Evolutionary conservation across 2,888 invertebrate species (phyloP).

Genomic region (Heteropelma amictum): DNA sequence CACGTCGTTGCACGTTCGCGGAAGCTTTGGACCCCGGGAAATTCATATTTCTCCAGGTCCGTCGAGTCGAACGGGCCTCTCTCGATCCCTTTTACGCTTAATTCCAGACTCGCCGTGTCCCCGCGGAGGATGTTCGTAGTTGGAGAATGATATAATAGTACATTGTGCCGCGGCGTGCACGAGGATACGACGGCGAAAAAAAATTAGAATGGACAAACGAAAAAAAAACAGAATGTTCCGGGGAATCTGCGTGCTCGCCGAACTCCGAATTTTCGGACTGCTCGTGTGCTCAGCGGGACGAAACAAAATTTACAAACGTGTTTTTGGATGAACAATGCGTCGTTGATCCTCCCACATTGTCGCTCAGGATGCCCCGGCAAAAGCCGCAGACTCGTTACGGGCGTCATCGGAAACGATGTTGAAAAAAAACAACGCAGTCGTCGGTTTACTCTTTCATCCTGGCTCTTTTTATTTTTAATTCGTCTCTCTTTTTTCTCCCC

Average conservation of each 20-base stretch:
- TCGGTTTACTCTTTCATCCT: conserved; percentile 15
- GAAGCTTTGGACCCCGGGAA: conserved; percentile 36
- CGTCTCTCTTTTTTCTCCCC: neutral
- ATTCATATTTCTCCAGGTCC: conserved; percentile 59
- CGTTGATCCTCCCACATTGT: conserved; percentile 55
- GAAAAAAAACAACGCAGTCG: conserved; percentile 10
- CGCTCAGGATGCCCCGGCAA: neutral
- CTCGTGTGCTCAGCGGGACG: conserved; percentile 10
- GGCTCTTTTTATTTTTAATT: conserved; percentile 9
- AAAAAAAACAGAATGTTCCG: no score
- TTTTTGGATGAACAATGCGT: conserved; percentile 49
- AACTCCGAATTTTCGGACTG: conserved; percentile 18
- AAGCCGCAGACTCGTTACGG: conserved; percentile 38
- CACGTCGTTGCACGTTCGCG: conserved; percentile 54
- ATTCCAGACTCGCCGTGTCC: no score
- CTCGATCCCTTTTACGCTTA: no score
- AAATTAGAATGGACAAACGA: no score
- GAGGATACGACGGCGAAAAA: neutral
- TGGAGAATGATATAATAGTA: neutral
- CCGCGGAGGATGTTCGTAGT: neutral
- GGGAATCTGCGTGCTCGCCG: neutral
- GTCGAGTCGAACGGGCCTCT: neutral
- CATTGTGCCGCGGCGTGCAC: neutral
- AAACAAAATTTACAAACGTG: conserved; percentile 43
- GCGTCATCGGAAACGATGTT: conserved; percentile 41